Evolutionary conservation across 2,888 invertebrate genomes (phyloP), one percentile per base, ranked within the genome.

Genomic region (Brachylomia viminalis): DNA sequence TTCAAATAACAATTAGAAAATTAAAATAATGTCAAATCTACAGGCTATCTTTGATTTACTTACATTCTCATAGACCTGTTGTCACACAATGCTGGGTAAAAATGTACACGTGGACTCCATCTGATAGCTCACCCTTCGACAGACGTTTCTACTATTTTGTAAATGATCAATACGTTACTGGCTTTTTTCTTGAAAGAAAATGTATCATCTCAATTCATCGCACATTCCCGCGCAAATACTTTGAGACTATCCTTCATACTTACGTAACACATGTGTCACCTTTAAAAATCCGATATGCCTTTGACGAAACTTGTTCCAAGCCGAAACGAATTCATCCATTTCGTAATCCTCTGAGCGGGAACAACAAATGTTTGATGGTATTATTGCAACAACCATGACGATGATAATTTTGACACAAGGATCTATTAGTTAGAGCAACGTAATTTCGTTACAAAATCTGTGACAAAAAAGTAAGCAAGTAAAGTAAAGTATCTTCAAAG

Each of bases 211-310:
- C 45, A 30, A 52, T 62, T 78, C 30, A 62, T 45, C 54, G 20
- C 47, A 27, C 27, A 62, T 83, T 68, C 71, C 79, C 84, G 74
- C 83, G 74, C 30, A 74, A 69, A 59, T 75, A n/a, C 23, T 42
- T 5, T 30, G 20, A 61, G 33, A 33, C 13, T n/a, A 62, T 69
- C 52, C 4, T 33, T 72, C 47, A 62, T 30, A 23, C 66, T 75
- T 83, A 69, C 45, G 71, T 77, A 77, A 77, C 38, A 20, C n/a
- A 66, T 11, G 11, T 71, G 30, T 15, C 27, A 33, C n/a, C 30
- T 62, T 33, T 47, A 45, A 58, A 67, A 56, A 62, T n/a, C 30
- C 13, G 3, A 52, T 38, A 47, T 17, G 0, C 54, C n/a, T 67
- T 62, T 38, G 45, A 67, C 13, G n/a, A 62, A 71, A 76, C 58